Base-by-base conservation (phyloP, 2,888 invertebrate species). In the Parasteatoda lunata region DNA sequence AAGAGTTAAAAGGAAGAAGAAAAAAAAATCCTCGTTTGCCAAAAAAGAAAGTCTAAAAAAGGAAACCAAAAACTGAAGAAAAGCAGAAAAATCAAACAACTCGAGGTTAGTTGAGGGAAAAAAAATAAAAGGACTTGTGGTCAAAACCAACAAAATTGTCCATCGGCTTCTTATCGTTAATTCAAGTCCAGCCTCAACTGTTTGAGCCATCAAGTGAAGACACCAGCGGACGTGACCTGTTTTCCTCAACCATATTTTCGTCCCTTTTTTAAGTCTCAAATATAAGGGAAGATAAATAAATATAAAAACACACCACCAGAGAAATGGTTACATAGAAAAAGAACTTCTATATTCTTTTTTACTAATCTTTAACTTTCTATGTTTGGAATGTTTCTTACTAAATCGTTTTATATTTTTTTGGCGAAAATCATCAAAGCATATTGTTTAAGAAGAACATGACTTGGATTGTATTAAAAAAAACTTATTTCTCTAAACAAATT, bases 91-190 rank as follows among this genome's bases (percentile, higher is more conserved):
- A 80, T 77, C 80, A 86, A 80, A 86, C 71, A 80, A 81, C 72
- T 65, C 72, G 47, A 59, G 59, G 59, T 9, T 9, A 59, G 59
- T 13, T 9, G 59, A n/a, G 9, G 13, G 13, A 9, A 15, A 30
- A 76, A 70, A 30, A 30, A 30, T 30, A 77, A 71, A 83, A 77
- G 49, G 52, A 64, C 45, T 52, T 54, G 15, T 70, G 69, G 64
- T 76, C 80, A 80, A 85, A 85, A 85, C 80, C 80, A 85, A 85
- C 85, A 86, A 86, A 85, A 86, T 52, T 68, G 70, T 45, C 76
- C 79, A 64, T 66, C 51, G 79, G 59, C 68, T 70, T 65, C 82
- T 78, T 68, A 83, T 82, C 87, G 82, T 87, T 87, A 87, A 87
- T 87, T 87, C 87, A 71, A 66, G 87, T 75, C 87, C 79, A 71